Conservation (phyloP, 2,888 invertebrate genomes). For the Ganaspis brasiliensis region DNA sequence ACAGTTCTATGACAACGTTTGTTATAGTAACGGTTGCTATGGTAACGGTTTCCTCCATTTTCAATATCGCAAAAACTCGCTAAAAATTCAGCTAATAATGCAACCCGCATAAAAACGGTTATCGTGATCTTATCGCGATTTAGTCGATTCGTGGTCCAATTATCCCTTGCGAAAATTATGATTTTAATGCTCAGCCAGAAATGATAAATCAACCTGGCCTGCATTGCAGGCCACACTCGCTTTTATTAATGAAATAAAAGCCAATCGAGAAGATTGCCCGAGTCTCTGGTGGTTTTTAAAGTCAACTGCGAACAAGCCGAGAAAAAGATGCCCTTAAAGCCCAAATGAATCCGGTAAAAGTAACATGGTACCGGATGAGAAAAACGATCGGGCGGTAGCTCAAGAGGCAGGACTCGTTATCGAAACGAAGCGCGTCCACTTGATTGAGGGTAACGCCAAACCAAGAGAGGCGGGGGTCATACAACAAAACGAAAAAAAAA, state of each 20-base stretch:
- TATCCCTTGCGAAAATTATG: slow-evolving; percentile 16
- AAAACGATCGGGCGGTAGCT: slow-evolving; percentile 50
- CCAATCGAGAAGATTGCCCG: slow-evolving; percentile 21
- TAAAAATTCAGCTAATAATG: slow-evolving; percentile 16
- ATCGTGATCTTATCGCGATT: slow-evolving; percentile 23
- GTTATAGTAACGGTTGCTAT: no score
- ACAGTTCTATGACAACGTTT: no score
- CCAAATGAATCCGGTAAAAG: not conserved
- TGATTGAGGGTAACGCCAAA: slow-evolving; percentile 59
- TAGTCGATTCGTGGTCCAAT: slow-evolving; percentile 20
- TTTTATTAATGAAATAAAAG: slow-evolving; percentile 32
- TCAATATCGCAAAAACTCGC: not conserved
- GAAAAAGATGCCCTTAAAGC: no score
- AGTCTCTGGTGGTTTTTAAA: no score
- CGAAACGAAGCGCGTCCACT: slow-evolving; percentile 61
- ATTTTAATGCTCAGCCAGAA: slow-evolving; percentile 14
- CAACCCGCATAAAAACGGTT: slow-evolving; percentile 16
- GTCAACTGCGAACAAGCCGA: no score
- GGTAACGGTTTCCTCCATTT: slow-evolving; percentile 18
- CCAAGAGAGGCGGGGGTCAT: not conserved
- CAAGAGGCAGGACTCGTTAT: slow-evolving; percentile 60
- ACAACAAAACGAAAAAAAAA: no score
- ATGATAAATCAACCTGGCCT: slow-evolving; percentile 19
- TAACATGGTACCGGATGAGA: slow-evolving; percentile 27
- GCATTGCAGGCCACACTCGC: slow-evolving; percentile 1